Percentiles rank a stretch among this genome's conserved stretches.
These are phyloP conservation scores for Oncorhynchus clarkii DNA, from an alignment of 2,113 vertebrate species.

Conservation along the genomic window DNA sequence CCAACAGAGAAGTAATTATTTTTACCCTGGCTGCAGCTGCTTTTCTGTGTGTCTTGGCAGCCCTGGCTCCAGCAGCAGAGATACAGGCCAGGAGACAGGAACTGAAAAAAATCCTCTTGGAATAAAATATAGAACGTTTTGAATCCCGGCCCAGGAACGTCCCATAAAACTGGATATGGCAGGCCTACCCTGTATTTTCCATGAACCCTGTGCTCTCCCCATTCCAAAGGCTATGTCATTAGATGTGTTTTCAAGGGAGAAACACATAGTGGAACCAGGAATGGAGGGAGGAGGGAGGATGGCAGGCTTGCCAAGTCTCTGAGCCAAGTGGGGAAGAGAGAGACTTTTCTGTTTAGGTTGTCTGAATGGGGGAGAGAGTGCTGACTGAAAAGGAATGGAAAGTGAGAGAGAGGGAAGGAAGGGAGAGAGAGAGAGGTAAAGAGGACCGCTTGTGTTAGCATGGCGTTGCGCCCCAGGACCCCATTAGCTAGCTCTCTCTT, in stretches of 20 bases:
- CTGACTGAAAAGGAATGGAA: background rate
- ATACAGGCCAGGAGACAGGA: slow-evolving; percentile 13
- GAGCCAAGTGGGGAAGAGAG: slow-evolving; percentile 1
- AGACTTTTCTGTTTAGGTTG: background rate
- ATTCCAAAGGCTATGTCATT: slow-evolving; percentile 10
- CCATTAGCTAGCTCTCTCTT: background rate
- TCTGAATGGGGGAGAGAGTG: background rate
- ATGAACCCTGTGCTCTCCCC: background rate
- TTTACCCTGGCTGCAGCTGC: slow-evolving; percentile 20
- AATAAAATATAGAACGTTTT: slow-evolving; percentile 16
- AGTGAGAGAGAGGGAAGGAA: background rate
- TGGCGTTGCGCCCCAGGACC: background rate
- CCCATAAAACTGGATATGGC: background rate
- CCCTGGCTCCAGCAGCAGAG: background rate
- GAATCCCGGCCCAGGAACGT: slow-evolving; percentile 3
- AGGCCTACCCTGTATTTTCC: slow-evolving; percentile 8
- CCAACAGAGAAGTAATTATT: slow-evolving; percentile 1
- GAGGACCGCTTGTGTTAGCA: slow-evolving; percentile 13
- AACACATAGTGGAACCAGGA: slow-evolving; percentile 6
- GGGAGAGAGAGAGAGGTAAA: slow-evolving; percentile 5
- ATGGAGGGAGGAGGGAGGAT: background rate
- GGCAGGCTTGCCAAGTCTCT: background rate
- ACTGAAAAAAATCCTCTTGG: slow-evolving; percentile 3
- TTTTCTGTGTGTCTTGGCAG: slow-evolving; percentile 10
- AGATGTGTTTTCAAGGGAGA: slow-evolving; percentile 19